phyloP scores from a whole-genome alignment of 2,797 vertebrate genomes.

The Acipenser transmontanus region DNA sequence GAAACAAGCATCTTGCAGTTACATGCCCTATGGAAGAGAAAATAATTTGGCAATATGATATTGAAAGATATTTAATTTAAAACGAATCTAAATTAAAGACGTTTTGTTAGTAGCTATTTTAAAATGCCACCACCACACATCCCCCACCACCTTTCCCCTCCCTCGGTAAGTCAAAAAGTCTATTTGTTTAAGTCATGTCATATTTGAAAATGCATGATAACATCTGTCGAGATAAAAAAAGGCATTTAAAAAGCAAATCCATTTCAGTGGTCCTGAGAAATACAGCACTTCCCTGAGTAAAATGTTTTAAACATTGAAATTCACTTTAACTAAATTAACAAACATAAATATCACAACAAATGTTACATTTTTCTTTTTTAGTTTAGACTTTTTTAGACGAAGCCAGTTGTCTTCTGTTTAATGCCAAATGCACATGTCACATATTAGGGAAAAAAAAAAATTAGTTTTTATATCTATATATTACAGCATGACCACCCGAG shows the following conservation, averaged over 20 bases:
- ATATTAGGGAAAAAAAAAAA: background rate
- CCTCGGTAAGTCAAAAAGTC: background rate
- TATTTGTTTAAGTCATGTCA: background rate
- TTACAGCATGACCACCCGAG: constrained; percentile 13
- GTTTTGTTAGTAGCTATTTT: no score
- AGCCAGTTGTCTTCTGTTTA: background rate
- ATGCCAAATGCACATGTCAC: background rate
- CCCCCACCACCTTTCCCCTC: no score
- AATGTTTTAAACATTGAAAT: background rate
- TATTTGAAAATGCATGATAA: background rate
- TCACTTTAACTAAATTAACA: background rate
- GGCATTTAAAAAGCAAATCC: background rate
- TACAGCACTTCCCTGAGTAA: background rate
- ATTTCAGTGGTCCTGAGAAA: background rate
- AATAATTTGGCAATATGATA: no score
- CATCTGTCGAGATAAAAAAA: background rate
- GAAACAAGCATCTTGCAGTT: no score
- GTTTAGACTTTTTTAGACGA: background rate
- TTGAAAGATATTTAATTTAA: no score
- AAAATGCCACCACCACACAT: background rate
- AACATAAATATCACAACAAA: background rate
- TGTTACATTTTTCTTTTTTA: background rate
- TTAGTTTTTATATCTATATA: background rate
- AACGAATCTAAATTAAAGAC: no score
- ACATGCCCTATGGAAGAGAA: no score